Evolutionary conservation across 2,797 vertebrate species (phyloP).

Genomic region (Anguilla anguilla): DNA sequence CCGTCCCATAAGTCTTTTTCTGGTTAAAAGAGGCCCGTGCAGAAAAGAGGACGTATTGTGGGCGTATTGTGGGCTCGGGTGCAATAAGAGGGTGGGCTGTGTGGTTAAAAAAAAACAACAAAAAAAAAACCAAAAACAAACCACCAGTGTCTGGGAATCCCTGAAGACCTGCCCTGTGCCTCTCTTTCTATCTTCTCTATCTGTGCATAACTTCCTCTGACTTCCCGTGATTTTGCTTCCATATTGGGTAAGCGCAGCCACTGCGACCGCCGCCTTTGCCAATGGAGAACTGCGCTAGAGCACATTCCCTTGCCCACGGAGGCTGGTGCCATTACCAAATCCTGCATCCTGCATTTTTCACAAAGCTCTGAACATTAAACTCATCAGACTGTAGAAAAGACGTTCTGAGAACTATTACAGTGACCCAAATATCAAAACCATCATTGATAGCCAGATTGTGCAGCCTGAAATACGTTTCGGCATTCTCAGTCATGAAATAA

Average conservation of each 20-base stretch:
- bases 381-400: conserved; percentile 46
- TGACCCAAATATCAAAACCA: conserved; percentile 35
- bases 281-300: neutral
- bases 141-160: conserved; percentile 40
- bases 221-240: neutral
- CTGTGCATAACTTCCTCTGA: conserved; percentile 10
- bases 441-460: conserved; percentile 31
- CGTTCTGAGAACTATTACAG: conserved; percentile 32
- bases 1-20: conserved; percentile 43
- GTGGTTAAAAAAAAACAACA: conserved; percentile 17
- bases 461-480: conserved; percentile 44
- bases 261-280: neutral
- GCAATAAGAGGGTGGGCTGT: conserved; percentile 55
- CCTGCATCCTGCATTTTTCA: neutral
- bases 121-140: conserved; percentile 9
- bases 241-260: conserved; percentile 3
- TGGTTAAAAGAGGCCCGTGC: conserved; percentile 37
- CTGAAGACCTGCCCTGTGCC: conserved; percentile 50
- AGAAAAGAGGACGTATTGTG: conserved; percentile 28
- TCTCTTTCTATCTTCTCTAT: neutral
- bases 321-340: neutral
- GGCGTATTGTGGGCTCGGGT: conserved; percentile 49
- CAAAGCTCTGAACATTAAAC: conserved; percentile 28
- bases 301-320: neutral
- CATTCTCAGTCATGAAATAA: conserved; percentile 36